Conservation (phyloP, 2,113 vertebrate genomes). For the Neolamprologus devosi region DNA sequence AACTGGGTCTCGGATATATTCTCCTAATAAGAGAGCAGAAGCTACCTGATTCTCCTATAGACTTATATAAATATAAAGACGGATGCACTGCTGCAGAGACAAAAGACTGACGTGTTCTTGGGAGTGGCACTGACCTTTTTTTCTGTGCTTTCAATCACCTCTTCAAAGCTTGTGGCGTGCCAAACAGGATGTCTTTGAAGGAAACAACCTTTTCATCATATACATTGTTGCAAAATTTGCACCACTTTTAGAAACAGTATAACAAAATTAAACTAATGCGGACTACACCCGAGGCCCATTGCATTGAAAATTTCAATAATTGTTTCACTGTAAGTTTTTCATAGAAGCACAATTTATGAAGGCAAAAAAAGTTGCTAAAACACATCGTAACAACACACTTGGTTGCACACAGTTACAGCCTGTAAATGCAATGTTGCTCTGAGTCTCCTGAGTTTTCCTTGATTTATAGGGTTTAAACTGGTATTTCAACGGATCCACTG, state of each 20-base stretch:
- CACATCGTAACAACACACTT: background rate
- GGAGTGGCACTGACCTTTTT: background rate
- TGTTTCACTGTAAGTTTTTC: background rate
- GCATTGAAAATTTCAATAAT: background rate
- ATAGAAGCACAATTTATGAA: background rate
- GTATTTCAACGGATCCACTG: background rate
- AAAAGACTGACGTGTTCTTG: background rate
- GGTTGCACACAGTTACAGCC: background rate
- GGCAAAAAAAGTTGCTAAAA: background rate
- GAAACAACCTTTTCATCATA: background rate
- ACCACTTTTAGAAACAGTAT: background rate
- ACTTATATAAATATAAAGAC: background rate
- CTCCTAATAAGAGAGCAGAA: background rate
- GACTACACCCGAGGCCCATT: background rate
- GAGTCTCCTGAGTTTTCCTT: background rate
- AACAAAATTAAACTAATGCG: background rate
- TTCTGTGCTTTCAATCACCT: background rate
- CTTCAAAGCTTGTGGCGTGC: background rate
- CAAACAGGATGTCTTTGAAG: background rate
- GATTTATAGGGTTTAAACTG: background rate
- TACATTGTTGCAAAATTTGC: background rate
- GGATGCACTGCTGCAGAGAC: background rate
- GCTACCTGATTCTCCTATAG: background rate
- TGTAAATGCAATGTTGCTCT: background rate
- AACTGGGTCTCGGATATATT: background rate